Percentiles rank a stretch among this genome's conserved stretches.
These are phyloP conservation scores for Folsomia manolachei DNA, from an alignment of 2,888 invertebrate species.

Conservation along the genomic window DNA sequence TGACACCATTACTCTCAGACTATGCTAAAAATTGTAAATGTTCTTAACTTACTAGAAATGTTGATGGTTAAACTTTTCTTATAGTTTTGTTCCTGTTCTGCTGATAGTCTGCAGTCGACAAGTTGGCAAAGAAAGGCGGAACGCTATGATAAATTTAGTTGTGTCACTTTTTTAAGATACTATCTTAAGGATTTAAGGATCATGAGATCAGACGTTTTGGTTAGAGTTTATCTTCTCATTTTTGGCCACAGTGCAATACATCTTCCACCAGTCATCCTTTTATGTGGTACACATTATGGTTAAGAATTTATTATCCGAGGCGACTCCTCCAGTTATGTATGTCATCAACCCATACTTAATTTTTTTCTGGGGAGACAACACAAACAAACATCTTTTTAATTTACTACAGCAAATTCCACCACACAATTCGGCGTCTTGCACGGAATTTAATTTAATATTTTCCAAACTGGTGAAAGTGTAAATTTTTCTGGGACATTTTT, in stretches of 20 bases:
- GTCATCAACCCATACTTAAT: neutral
- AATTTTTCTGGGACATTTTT: too few species aligned
- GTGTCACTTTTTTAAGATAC: neutral
- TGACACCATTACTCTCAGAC: too few species aligned
- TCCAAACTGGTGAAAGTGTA: too few species aligned
- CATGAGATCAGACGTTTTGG: neutral
- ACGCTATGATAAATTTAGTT: too few species aligned
- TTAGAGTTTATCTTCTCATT: neutral
- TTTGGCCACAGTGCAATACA: neutral
- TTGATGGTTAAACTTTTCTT: neutral
- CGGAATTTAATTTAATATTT: neutral
- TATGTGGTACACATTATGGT: neutral
- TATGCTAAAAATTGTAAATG: too few species aligned
- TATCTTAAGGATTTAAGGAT: constrained; percentile 2
- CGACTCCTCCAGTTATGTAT: too few species aligned
- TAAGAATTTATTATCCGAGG: neutral
- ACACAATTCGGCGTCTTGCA: neutral
- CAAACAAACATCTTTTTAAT: too few species aligned
- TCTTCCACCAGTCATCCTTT: neutral
- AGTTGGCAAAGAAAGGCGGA: neutral
- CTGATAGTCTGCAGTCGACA: neutral
- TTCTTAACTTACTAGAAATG: neutral
- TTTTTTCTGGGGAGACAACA: too few species aligned
- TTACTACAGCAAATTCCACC: neutral
- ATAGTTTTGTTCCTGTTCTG: neutral